phyloP scores from a whole-genome alignment of 2,113 vertebrate species.

The Sprattus sprattus region DNA sequence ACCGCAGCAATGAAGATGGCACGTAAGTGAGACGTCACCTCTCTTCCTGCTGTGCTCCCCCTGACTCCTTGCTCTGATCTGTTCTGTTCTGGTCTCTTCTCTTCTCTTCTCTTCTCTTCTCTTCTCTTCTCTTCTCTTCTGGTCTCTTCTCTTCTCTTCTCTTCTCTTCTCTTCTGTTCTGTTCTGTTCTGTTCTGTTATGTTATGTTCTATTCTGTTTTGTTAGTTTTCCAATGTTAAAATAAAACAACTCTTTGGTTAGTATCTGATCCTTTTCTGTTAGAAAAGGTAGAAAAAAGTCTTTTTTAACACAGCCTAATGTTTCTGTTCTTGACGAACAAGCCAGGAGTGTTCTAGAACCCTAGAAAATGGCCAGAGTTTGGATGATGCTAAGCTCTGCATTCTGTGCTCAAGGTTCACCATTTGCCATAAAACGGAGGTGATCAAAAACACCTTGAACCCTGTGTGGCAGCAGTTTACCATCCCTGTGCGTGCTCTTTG shows the following conservation, averaged over 20 bases:
- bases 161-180: no score
- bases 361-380: neutral
- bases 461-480: constrained; percentile 88
- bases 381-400: neutral
- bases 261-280: no score
- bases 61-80: neutral
- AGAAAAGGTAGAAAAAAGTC: neutral
- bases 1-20: constrained; percentile 90
- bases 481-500: constrained; percentile 87
- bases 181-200: neutral
- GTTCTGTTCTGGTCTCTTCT: neutral
- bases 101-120: no score
- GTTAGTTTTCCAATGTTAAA: no score
- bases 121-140: no score
- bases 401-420: constrained; percentile 76
- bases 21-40: constrained; percentile 73
- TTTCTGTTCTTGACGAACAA: neutral
- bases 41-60: neutral
- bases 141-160: no score
- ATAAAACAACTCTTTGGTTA: no score
- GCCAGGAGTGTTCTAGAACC: neutral
- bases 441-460: constrained; percentile 90
- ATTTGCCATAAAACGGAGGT: constrained; percentile 94
- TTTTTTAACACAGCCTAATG: neutral
- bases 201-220: neutral